Base-by-base conservation (phyloP, 1,140 invertebrate species). In the Cydia amplana region DNA sequence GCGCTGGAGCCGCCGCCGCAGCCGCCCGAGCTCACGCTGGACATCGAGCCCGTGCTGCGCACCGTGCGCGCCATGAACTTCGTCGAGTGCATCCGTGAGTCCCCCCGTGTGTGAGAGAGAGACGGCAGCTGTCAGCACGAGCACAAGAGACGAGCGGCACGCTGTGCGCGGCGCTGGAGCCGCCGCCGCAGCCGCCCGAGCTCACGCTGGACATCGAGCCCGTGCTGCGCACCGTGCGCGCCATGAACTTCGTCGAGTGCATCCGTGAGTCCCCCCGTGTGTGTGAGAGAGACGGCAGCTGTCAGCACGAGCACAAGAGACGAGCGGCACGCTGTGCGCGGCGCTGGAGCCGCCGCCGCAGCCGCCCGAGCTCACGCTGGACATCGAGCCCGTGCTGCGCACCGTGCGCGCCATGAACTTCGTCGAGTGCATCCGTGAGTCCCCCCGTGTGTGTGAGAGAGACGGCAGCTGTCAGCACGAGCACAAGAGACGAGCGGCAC, bases 31-130 rank as follows among this genome's bases (percentile, higher is more conserved):
- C 95, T 99, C 74, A 98, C 97, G 0, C 94, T 99, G 3, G 98
- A 99, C 90, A 97, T 98, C 87, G 96, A 98, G 84, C 95, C 97
- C 0, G 94, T 98, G 12, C 92, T 97, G 63, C 94, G 96, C 25
- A 97, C 98, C 65, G 98, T 99, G 80, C 95, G 98, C 79, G 97
- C 98, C 85, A 96, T 99, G 85, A 99, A 99, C 88, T 99, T 99
- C 87, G 96, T 98, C 76, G 98, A 99, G 93, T 97, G 99, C 95
- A 99, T 99, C 97, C 98, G 99, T 99, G 94, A 96, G 97, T 96
- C 32, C 49, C 49, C 46, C 28, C 88, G 1, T 18, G 51, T 18
- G 16, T 18, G 6, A 7, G 51, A 16, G 43, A 12, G 43, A 46
- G 10, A 12, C 9, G 96, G 96, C 1, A 95, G 95, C 65, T 98